A percentile compares a stretch with the other conserved stretches of the same genome.
Evolutionary conservation across 2,888 invertebrate genomes (phyloP).

Genomic region (Rhyacophila evoluta): DNA sequence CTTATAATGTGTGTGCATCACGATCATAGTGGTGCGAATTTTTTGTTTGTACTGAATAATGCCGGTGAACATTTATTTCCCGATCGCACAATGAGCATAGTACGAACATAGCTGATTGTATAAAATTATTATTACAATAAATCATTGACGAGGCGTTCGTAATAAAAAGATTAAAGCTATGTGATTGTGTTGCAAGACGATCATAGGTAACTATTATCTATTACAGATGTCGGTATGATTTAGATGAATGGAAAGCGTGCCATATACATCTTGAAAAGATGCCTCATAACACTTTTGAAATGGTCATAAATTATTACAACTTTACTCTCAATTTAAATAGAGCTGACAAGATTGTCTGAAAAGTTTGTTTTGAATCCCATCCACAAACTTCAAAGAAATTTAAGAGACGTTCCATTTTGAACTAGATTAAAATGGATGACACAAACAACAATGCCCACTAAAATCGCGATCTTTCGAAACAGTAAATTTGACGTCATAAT

Average conservation of each 20-base stretch:
- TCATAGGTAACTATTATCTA: conserved; percentile 1
- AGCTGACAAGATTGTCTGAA: no score
- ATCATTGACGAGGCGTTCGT: not conserved
- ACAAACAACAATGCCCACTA: no score
- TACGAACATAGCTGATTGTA: no score
- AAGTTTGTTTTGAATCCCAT: no score
- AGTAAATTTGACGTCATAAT: no score
- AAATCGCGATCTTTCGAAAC: no score
- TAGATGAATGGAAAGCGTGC: conserved; percentile 4
- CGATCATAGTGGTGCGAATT: not conserved
- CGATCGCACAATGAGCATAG: not conserved
- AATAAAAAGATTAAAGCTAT: conserved; percentile 14
- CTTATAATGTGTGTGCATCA: conserved; percentile 1
- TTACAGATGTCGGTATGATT: not conserved
- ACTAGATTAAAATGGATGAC: no score
- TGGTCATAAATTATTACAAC: not conserved
- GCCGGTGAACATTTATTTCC: not conserved
- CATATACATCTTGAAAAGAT: not conserved
- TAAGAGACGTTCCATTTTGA: no score
- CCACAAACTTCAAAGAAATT: no score
- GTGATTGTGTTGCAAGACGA: not conserved
- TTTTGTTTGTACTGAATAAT: conserved; percentile 9
- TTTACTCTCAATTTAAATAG: no score
- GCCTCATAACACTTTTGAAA: not conserved
- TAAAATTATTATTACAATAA: conserved; percentile 8